Conservation (phyloP, 2,113 vertebrate species). For the Coracopsis vasa region DNA sequence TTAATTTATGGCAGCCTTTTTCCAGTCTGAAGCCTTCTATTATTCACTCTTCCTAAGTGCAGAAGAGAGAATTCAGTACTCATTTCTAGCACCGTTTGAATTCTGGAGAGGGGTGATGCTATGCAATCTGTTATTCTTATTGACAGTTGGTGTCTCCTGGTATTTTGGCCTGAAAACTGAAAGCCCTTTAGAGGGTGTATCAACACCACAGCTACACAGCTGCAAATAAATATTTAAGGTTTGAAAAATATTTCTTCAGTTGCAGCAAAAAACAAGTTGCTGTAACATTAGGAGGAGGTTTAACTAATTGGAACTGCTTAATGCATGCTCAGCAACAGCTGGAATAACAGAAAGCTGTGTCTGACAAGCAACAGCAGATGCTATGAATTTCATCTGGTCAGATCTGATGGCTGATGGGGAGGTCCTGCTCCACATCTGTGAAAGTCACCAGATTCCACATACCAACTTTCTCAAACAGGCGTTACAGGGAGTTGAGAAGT, state of each 20-base stretch:
- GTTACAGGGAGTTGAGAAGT: neutral
- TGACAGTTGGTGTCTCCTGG: neutral
- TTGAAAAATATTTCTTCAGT: conserved; percentile 16
- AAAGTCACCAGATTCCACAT: conserved; percentile 51
- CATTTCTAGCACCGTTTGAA: neutral
- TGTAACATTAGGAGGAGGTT: conserved; percentile 57
- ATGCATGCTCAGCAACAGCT: conserved; percentile 65
- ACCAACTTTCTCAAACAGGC: neutral
- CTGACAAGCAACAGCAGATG: conserved; percentile 34
- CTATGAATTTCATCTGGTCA: conserved; percentile 60
- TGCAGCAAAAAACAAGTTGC: conserved; percentile 23
- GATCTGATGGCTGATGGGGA: conserved; percentile 37
- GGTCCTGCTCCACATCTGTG: conserved; percentile 57
- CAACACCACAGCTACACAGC: neutral
- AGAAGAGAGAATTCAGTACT: neutral
- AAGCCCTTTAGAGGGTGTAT: conserved; percentile 6
- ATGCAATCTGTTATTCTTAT: neutral
- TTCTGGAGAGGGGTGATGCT: neutral
- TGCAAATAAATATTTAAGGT: conserved; percentile 9
- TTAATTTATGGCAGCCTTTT: neutral
- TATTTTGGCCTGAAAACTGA: conserved; percentile 1
- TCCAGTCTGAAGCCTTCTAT: neutral
- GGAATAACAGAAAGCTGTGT: conserved; percentile 60
- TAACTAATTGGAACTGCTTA: conserved; percentile 62
- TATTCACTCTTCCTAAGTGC: neutral